Evolutionary conservation across 2,113 vertebrate species (phyloP).

Genomic region (Oncorhynchus masou): DNA sequence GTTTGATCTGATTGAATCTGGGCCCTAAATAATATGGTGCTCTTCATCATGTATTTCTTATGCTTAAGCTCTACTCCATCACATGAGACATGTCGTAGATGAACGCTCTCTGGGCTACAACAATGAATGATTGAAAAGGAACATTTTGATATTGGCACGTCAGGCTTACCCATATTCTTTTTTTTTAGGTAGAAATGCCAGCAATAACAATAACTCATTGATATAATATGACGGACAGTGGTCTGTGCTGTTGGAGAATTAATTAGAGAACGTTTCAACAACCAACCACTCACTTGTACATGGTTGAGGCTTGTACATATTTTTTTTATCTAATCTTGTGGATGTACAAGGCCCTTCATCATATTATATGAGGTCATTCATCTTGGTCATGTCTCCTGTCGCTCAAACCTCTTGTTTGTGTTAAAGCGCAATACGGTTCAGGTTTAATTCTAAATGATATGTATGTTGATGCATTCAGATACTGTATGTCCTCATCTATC

Average conservation of each 20-base stretch:
- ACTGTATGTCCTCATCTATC: neutral
- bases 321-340: neutral
- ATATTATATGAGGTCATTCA: constrained; percentile 15
- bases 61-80: too few species aligned
- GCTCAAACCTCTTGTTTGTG: constrained; percentile 16
- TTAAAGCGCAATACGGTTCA: constrained; percentile 14
- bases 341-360: constrained; percentile 13
- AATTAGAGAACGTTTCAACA: constrained; percentile 21
- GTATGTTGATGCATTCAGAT: neutral
- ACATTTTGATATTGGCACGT: too few species aligned
- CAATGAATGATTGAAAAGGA: too few species aligned
- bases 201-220: neutral
- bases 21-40: too few species aligned
- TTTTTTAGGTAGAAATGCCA: constrained; percentile 24
- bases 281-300: neutral
- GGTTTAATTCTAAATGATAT: constrained; percentile 37
- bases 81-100: too few species aligned
- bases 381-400: constrained; percentile 13
- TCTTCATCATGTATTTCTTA: too few species aligned
- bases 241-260: constrained; percentile 4
- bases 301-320: neutral
- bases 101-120: too few species aligned
- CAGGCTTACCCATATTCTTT: neutral
- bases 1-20: too few species aligned
- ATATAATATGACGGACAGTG: constrained; percentile 24